Percentiles rank a stretch among this genome's conserved stretches.
These are phyloP conservation scores for Crepidodera aurea DNA, from an alignment of 2,888 invertebrate genomes.

Conservation along the genomic window DNA sequence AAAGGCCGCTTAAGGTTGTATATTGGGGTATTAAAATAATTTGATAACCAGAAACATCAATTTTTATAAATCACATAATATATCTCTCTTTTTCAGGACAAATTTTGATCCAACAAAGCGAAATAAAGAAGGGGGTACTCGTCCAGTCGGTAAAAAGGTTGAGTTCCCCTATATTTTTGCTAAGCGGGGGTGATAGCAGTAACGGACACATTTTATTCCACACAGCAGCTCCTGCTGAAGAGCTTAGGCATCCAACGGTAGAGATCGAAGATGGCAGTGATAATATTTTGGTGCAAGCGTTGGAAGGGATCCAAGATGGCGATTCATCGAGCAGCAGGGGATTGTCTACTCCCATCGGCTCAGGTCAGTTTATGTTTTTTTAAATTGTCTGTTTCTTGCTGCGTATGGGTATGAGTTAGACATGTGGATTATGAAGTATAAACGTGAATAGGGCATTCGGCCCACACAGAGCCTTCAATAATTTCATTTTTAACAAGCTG, in stretches of 20 bases:
- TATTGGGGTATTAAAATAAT: no score
- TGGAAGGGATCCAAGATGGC: slow-evolving; percentile 54
- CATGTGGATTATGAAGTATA: no score
- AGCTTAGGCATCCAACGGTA: slow-evolving; percentile 43
- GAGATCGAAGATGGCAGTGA: slow-evolving; percentile 45
- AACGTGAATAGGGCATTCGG: no score
- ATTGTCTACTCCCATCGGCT: slow-evolving; percentile 55
- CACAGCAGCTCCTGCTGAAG: slow-evolving; percentile 52
- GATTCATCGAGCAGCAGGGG: slow-evolving; percentile 50
- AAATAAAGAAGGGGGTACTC: slow-evolving; percentile 55
- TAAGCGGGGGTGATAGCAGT: slow-evolving; percentile 56
- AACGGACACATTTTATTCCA: slow-evolving; percentile 56
- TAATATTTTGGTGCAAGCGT: slow-evolving; percentile 53
- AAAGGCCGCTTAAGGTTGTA: no score
- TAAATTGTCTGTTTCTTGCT: no score
- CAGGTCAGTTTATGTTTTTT: slow-evolving; percentile 52
- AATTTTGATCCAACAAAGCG: slow-evolving; percentile 57
- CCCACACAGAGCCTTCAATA: no score
- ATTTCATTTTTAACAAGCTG: not conserved
- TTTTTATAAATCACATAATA: no score
- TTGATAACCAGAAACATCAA: no score
- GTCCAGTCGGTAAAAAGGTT: slow-evolving; percentile 59
- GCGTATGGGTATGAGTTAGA: no score
- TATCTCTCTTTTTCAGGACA: no score
- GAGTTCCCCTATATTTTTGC: slow-evolving; percentile 57